A percentile compares a stretch with the other conserved stretches of the same genome.
Conservation (phyloP, 1,140 invertebrate species). For the Neocloeon triangulifer region DNA sequence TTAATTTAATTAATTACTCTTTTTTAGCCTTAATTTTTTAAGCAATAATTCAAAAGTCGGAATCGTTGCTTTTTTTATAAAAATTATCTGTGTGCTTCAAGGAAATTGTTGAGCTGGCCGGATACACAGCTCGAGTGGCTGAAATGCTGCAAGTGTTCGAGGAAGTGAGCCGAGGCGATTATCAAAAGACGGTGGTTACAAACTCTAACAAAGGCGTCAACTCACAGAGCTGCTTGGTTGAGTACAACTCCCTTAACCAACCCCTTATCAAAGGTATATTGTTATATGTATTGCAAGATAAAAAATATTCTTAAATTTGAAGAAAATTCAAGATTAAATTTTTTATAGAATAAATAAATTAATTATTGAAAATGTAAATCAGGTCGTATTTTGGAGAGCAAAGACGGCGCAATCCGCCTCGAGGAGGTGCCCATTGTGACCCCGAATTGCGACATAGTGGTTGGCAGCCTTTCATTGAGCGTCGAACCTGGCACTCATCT, state of each 20-base stretch:
- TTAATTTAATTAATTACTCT: too few relatives aligned
- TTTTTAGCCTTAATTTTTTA: too few relatives aligned
- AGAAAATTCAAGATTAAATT: too few relatives aligned
- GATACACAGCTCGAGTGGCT: conserved; percentile 79
- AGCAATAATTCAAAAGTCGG: neutral
- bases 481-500: conserved; percentile 91
- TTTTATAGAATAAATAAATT: neutral
- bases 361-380: neutral
- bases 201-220: neutral
- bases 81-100: conserved; percentile 58
- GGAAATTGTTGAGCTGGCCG: conserved; percentile 81
- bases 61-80: conserved; percentile 16
- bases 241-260: neutral
- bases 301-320: too few relatives aligned
- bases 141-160: conserved; percentile 68
- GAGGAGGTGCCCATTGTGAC: conserved; percentile 85
- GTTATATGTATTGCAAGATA: neutral
- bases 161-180: conserved; percentile 69
- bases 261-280: neutral
- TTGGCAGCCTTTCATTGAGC: conserved; percentile 75
- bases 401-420: conserved; percentile 81
- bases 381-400: neutral
- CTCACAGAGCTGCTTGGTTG: neutral
- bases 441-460: conserved; percentile 88
- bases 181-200: conserved; percentile 17